Evolutionary conservation across 2,888 invertebrate species (phyloP).

Genomic region (Bombyx huttoni): DNA sequence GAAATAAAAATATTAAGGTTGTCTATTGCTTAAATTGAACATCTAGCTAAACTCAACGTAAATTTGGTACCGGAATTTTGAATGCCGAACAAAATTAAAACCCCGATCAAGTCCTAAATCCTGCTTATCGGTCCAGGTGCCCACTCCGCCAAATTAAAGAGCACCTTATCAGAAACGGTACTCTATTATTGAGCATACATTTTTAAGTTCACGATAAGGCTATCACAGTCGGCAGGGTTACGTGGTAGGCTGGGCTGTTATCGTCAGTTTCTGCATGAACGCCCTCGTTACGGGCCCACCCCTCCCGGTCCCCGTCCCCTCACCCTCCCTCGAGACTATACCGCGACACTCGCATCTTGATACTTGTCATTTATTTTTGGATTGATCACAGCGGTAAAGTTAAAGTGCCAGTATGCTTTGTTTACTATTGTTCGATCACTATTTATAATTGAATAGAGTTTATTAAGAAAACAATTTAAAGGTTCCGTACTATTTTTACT

Average conservation of each 20-base stretch:
- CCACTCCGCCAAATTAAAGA: conserved; percentile 23
- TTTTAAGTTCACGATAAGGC: conserved; percentile 55
- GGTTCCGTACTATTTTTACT: too few species aligned
- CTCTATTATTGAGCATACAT: conserved; percentile 63
- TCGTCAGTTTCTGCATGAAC: conserved; percentile 72
- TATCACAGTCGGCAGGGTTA: conserved; percentile 53
- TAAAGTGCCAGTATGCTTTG: too few species aligned
- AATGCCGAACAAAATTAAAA: neutral
- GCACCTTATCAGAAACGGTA: conserved; percentile 30
- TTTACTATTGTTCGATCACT: too few species aligned
- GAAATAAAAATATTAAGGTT: too few species aligned
- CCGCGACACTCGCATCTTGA: conserved; percentile 56
- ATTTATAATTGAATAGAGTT: too few species aligned
- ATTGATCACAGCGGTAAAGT: neutral
- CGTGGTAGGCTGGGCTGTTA: conserved; percentile 68
- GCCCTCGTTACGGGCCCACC: conserved; percentile 56
- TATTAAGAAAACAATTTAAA: too few species aligned
- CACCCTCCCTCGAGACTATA: conserved; percentile 24
- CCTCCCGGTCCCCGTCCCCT: conserved; percentile 12
- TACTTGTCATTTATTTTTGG: conserved; percentile 60
- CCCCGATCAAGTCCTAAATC: conserved; percentile 11
- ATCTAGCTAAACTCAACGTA: too few species aligned
- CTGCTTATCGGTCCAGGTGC: conserved; percentile 19
- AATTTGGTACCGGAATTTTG: too few species aligned
- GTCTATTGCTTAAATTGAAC: too few species aligned